Percentiles rank a stretch among this genome's conserved stretches.
phyloP scores from a whole-genome alignment of 2,888 invertebrate genomes.

The Acanthopleura granulata region DNA sequence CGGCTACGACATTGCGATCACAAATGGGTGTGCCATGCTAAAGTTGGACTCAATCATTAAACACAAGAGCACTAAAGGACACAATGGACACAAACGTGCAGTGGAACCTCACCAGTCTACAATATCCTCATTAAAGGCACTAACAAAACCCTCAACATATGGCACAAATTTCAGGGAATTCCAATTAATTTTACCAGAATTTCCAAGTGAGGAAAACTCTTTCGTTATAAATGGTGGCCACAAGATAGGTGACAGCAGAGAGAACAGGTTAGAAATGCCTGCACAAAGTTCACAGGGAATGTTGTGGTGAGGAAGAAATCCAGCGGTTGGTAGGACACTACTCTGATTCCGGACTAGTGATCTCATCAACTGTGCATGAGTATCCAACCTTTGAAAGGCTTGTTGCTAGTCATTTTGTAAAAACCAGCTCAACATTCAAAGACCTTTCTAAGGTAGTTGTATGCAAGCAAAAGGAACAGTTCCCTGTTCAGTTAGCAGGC shows the following conservation, averaged over 20 bases:
- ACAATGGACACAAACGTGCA: not conserved
- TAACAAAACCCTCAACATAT: not conserved
- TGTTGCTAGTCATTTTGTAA: too few relatives aligned
- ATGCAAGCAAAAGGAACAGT: not conserved
- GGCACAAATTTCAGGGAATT: not conserved
- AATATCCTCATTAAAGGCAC: not conserved
- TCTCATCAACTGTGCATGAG: not conserved
- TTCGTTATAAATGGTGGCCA: slow-evolving; percentile 1
- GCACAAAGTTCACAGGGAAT: not conserved
- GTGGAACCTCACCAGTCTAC: not conserved
- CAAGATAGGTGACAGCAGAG: not conserved
- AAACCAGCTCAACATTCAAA: too few relatives aligned
- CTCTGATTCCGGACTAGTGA: not conserved
- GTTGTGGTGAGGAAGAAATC: not conserved
- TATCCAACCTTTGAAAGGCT: not conserved
- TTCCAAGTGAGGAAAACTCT: not conserved
- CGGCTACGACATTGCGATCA: not conserved
- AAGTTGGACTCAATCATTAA: not conserved
- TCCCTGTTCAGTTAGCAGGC: not conserved
- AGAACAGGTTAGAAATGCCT: too few relatives aligned
- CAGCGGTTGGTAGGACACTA: too few relatives aligned
- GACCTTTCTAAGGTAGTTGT: not conserved
- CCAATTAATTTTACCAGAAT: too few relatives aligned
- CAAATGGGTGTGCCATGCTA: not conserved
- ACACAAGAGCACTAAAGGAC: not conserved